Base-by-base conservation (phyloP, 2,113 vertebrate species). In the Mus pahari region DNA sequence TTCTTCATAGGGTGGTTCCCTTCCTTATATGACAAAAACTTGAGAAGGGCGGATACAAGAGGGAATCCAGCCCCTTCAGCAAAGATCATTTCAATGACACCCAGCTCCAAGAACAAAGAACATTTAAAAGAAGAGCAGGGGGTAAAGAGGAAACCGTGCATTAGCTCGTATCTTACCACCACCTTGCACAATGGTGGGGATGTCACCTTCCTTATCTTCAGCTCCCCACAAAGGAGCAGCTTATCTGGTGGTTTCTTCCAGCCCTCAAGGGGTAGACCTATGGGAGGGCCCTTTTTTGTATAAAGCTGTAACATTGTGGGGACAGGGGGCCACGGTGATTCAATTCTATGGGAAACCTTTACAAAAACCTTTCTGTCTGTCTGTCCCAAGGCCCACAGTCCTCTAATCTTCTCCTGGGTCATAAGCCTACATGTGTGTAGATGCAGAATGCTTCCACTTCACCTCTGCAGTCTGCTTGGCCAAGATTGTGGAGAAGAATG, bases 291-390 rank as follows among this genome's bases (percentile, higher is more conserved):
- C 98, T 99, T 99, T 99, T 99, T 99, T 99, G 99, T 99, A 98
- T 55, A 96, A 99, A 96, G 92, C 10, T 98, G 97, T 99, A 99
- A 97, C 98, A 97, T 98, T 97, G 99, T 99, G 99, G 98, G 99
- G 98, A 99, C 99, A 99, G 98, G 98, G 98, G 79, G 77, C 90
- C 90, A 99, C 99, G 53, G 98, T 99, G 99, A 99, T 99, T 98
- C 98, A 99, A 95, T 96, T 71, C 94, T 39, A 98, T 97, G 96
- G 96, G 98, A 96, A 39, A 92, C 97, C 98, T 98, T 99, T 99
- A 99, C 99, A 99, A 99, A 99, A 99, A 99, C 99, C 98, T 98
- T 1, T 1, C 94, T 48, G 71, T 79, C 94, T 48, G 71, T 79
- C 20, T 60, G 10, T 19, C 78, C 42, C 68, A 36, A 6, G 36